Percentiles rank a stretch among this genome's conserved stretches.
Conservation (phyloP, 2,888 invertebrate genomes). For the Priocnemis perturbator region DNA sequence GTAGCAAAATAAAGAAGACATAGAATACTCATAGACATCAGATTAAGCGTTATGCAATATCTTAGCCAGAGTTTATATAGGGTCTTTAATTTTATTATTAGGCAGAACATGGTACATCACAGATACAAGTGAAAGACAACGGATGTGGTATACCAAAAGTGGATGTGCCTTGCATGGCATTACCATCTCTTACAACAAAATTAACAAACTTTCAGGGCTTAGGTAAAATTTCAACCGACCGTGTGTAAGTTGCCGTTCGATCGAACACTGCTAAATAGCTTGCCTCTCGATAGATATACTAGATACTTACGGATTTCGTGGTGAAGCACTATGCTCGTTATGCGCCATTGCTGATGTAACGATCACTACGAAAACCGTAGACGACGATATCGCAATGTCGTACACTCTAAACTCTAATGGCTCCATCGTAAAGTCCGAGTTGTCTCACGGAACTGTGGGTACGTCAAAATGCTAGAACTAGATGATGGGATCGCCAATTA, state of each 20-base stretch:
- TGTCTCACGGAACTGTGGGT: constrained; percentile 76
- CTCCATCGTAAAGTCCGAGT: constrained; percentile 70
- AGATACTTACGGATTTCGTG: constrained; percentile 79
- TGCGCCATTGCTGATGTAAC: constrained; percentile 77
- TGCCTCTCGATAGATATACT: constrained; percentile 67
- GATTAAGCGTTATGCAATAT: neutral
- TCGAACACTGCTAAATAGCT: too few species aligned
- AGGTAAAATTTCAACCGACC: constrained; percentile 60
- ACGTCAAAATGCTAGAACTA: constrained; percentile 22
- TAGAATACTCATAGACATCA: too few species aligned
- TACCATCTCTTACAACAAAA: constrained; percentile 79
- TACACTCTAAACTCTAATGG: constrained; percentile 76
- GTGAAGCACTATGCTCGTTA: constrained; percentile 80
- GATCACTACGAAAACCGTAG: constrained; percentile 76
- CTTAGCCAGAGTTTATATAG: constrained; percentile 16
- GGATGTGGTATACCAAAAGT: constrained; percentile 77
- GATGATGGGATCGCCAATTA: constrained; percentile 7
- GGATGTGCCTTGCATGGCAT: constrained; percentile 76
- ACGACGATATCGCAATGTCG: constrained; percentile 74
- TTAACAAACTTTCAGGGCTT: constrained; percentile 75
- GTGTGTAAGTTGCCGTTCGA: too few species aligned
- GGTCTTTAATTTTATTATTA: constrained; percentile 52
- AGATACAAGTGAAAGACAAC: constrained; percentile 80
- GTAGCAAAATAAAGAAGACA: too few species aligned
- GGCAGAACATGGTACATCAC: constrained; percentile 78